Percentiles rank a stretch among this genome's conserved stretches.
These are phyloP conservation scores for Campodea augens DNA, from an alignment of 1,140 invertebrate species.

Conservation along the genomic window DNA sequence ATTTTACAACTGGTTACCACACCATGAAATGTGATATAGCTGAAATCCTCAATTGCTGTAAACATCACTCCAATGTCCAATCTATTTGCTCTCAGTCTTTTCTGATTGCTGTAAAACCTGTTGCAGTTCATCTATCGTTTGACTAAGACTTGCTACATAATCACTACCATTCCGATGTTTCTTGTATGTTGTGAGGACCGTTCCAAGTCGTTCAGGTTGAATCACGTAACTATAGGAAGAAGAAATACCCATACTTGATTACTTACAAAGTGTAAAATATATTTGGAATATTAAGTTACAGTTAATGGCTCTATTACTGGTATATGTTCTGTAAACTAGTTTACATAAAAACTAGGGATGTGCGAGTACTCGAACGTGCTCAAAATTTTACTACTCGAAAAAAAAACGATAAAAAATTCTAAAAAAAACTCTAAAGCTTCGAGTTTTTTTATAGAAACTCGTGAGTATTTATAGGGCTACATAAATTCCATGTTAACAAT, in stretches of 20 bases:
- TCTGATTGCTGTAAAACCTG: no score
- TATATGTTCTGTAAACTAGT: neutral
- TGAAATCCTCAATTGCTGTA: no score
- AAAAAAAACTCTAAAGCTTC: no score
- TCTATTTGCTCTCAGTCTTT: no score
- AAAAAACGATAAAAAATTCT: conserved; percentile 6
- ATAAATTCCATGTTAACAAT: no score
- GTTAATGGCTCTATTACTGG: neutral
- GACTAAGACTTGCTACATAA: conserved; percentile 45
- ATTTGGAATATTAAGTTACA: neutral
- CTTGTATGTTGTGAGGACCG: conserved; percentile 56
- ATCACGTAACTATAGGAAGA: conserved; percentile 41
- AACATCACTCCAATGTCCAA: no score
- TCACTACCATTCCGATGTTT: conserved; percentile 41
- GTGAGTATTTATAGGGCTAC: no score
- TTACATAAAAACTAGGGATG: neutral
- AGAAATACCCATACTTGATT: neutral
- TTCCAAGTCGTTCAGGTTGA: conserved; percentile 50
- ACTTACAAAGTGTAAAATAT: neutral
- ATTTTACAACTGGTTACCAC: no score
- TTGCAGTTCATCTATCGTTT: conserved; percentile 42
- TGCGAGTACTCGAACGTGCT: neutral
- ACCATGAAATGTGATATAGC: no score
- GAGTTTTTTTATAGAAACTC: no score
- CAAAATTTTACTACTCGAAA: neutral